These are phyloP conservation scores for Philotrypesis tridentata DNA, from an alignment of 1,140 invertebrate species.

Conservation along the genomic window DNA sequence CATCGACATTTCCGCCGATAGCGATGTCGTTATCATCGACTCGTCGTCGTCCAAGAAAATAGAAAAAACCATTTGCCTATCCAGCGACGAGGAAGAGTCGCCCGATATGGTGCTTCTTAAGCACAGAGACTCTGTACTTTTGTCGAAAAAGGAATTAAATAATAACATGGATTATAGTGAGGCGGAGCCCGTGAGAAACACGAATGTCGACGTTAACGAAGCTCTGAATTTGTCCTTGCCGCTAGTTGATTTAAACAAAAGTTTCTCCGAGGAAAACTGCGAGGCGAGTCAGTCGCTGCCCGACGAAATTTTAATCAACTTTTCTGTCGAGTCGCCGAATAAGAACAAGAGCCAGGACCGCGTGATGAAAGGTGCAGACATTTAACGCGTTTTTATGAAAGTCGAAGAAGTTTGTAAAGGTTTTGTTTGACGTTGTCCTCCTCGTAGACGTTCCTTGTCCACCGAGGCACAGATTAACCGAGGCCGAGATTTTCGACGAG, in stretches of 20 bases:
- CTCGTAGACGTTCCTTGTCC: conserved; percentile 93
- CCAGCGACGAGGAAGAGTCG: conserved; percentile 28
- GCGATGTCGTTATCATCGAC: conserved; percentile 22
- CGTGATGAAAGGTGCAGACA: conserved; percentile 24
- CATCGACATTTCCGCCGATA: not conserved
- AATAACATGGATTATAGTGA: not conserved
- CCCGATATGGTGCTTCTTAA: not conserved
- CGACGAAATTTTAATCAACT: not conserved
- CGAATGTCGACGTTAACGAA: not conserved
- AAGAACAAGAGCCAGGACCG: too few species aligned
- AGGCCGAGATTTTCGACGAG: conserved; percentile 96
- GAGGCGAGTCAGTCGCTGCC: not conserved
- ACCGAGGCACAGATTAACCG: conserved; percentile 95
- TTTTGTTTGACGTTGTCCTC: too few species aligned
- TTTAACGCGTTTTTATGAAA: too few species aligned
- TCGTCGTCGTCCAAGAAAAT: not conserved
- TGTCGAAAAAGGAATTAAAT: not conserved
- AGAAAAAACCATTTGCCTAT: not conserved
- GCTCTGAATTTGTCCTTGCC: not conserved
- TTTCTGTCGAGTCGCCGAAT: not conserved
- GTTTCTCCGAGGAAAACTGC: not conserved
- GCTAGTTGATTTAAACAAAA: not conserved
- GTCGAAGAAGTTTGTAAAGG: too few species aligned
- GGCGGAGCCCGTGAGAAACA: not conserved
- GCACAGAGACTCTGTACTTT: not conserved